Base-by-base conservation (phyloP, 2,888 invertebrate species). In the Noctua fimbriata region DNA sequence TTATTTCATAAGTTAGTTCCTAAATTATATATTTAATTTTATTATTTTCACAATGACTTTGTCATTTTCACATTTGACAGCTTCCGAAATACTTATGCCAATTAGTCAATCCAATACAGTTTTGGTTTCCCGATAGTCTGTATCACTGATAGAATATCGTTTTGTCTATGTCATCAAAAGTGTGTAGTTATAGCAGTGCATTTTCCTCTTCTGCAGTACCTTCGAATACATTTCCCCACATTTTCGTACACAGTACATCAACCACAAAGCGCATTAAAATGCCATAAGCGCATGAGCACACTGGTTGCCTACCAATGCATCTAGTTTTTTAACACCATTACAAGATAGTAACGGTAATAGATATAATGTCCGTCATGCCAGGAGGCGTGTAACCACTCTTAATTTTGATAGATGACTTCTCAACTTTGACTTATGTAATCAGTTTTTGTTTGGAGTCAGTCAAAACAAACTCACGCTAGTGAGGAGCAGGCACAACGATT, bases 361-460 rank as follows among this genome's bases (percentile, higher is more conserved):
- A 85, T 82, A 80, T 80, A 85, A 86, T 89, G 86, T 86, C 84
- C 82, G 80, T 85, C 85, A 78, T 81, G 74, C 85, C 86, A 87
- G 89, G 87, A 91, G 90, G 92, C 92, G 92, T 92, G 88, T 91
- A 91, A 91, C 89, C 78, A 87, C 88, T 91, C 89, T 91, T 95
- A 92, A 94, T 94, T 93, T 93, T 94, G 95, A 95, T 94, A 90
- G 92, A 95, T 93, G 91, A 92, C 86, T 88, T 89, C 82, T 81
- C 88, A 90, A 89, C 80, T 82, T 82, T 79, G 71, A 77, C 85
- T 71, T 55, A 73, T 72, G 65, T 58, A 65, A 76, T 55, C 69
- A 69, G 83, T 86, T 83, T 80, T 84, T 82, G 72, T 79, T 72
- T 63, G 58, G 58, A 65, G 74, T 81, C 66, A 71, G 73, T 77